Conservation (phyloP, 2,113 vertebrate genomes). For the Cygnus atratus region DNA sequence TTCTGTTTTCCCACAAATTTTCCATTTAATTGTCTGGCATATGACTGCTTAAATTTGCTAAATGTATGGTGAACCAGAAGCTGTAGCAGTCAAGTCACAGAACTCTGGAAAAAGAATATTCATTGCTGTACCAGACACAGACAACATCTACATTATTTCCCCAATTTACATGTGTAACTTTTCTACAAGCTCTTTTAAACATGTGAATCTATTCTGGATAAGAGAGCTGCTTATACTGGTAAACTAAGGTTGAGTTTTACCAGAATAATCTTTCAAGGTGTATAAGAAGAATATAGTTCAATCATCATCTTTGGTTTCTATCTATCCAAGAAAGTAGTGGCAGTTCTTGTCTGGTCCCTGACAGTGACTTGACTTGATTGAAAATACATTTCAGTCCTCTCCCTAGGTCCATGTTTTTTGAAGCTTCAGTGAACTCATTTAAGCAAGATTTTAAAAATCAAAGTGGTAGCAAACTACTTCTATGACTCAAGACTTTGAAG, state of each 20-base stretch:
- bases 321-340: neutral
- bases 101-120: neutral
- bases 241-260: neutral
- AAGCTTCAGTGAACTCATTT: neutral
- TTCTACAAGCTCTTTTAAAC: neutral
- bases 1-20: neutral
- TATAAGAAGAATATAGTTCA: neutral
- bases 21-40: neutral
- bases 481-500: neutral
- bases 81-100: neutral
- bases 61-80: neutral
- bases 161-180: neutral
- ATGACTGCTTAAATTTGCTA: neutral
- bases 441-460: neutral
- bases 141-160: neutral
- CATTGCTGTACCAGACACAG: neutral
- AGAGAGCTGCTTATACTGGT: neutral
- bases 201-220: neutral
- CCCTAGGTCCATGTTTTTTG: neutral
- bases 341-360: neutral
- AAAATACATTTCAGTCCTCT: neutral
- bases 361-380: neutral
- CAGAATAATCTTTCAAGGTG: neutral
- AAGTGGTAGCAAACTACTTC: neutral
- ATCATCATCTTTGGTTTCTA: neutral